Base-by-base conservation (phyloP, 1,140 invertebrate species). In the Yoshiicerus persimilis region DNA sequence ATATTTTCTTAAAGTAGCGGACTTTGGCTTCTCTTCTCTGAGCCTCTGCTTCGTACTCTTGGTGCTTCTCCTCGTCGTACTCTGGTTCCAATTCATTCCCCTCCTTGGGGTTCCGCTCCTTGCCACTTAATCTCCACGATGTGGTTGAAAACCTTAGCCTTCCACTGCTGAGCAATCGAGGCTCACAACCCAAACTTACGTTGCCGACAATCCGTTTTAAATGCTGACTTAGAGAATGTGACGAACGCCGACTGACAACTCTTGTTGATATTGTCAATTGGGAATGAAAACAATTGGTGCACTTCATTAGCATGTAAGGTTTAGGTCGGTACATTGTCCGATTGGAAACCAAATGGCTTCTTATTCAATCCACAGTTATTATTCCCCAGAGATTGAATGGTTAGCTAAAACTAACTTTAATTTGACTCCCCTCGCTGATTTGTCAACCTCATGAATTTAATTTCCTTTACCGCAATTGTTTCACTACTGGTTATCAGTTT, bases 1-100 rank as follows among this genome's bases (percentile, higher is more conserved):
- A 89, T 39, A 90, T 66, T 80, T 91, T 91, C 47, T 91, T 91
- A 41, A 84, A 87, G n/a, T 70, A 38, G 1, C 88, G 88, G 64
- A 80, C 23, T 23, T 25, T 83, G 0, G 25, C 13, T 83, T 88
- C 87, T 30, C 56, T 1, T 10, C 36, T 32, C 10, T 88, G 30
- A 23, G 88, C 88, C 27, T 86, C 85, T 36, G 11, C 4, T 83
- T 88, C 88, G 84, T 88, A 86, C 34, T 86, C 47, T 30, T 88
- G n/a, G 27, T 88, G 66, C 41, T 86, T 84, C 32, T 62, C n/a
- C 10, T 86, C 84, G 11, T 88, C 86, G 30, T 86, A 80, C 20
- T 84, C 85, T 8, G 39, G 75, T 16, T 25, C 75, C 25, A 16
- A 0, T 6, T 70, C 25, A 1, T n/a, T 6, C 1, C 16, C 16